These are phyloP conservation scores for Acanthoscelides obtectus DNA, from an alignment of 2,888 invertebrate genomes.

Conservation along the genomic window DNA sequence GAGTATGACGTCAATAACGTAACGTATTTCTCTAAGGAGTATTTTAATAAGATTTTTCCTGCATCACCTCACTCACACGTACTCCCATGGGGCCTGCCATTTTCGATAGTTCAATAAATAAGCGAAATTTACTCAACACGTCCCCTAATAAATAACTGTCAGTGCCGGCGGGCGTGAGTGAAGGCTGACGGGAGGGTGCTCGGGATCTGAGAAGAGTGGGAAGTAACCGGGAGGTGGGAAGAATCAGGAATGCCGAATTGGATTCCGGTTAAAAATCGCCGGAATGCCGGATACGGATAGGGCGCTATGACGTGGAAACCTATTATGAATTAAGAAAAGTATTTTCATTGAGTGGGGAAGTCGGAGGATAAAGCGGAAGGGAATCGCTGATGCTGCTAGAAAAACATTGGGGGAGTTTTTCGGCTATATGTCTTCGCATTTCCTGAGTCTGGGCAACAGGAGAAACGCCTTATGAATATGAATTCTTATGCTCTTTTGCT, in stretches of 20 bases:
- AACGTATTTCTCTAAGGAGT: no score
- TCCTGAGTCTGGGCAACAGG: background rate
- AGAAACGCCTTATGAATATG: background rate
- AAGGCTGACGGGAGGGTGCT: background rate
- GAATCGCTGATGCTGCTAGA: background rate
- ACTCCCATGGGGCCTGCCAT: slow-evolving; percentile 21
- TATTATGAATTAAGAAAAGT: background rate
- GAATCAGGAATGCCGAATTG: background rate
- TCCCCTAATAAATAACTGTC: slow-evolving; percentile 35
- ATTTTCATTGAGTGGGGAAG: background rate
- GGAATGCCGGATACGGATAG: background rate
- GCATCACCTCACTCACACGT: background rate
- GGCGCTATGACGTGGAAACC: background rate
- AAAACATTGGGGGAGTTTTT: background rate
- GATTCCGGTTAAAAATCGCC: background rate
- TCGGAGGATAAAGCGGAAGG: background rate
- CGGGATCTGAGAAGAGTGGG: background rate
- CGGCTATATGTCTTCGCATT: background rate
- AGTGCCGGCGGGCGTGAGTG: slow-evolving; percentile 1
- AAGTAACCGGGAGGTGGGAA: background rate
- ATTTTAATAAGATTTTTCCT: no score
- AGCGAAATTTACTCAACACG: slow-evolving; percentile 34
- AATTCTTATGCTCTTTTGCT: background rate
- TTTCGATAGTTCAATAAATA: slow-evolving; percentile 32
- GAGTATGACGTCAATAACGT: no score